Evolutionary conservation across 2,888 invertebrate genomes (phyloP).

Genomic region (Deroplatys truncata): DNA sequence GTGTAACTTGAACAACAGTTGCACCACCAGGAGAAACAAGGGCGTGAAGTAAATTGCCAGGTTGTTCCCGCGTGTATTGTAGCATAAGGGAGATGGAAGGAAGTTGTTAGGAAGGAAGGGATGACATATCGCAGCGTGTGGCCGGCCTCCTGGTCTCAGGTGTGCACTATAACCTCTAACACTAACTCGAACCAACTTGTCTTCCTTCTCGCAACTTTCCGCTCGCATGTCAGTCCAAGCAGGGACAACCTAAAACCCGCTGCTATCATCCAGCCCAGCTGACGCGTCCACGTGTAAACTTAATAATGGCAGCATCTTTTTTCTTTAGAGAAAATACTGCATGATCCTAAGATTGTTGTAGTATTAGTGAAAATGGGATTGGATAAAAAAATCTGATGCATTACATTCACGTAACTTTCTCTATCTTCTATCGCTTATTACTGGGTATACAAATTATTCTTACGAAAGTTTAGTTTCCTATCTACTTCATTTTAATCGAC

Average conservation of each 20-base stretch:
- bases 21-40: neutral
- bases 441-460: too few relatives aligned
- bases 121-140: slow-evolving; percentile 20
- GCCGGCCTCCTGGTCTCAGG: slow-evolving; percentile 22
- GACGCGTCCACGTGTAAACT: neutral
- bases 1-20: neutral
- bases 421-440: too few relatives aligned
- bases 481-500: too few relatives aligned
- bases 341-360: neutral
- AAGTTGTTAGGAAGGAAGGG: slow-evolving; percentile 2
- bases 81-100: slow-evolving; percentile 1
- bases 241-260: neutral
- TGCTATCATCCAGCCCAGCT: neutral
- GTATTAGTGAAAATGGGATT: neutral
- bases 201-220: slow-evolving; percentile 1
- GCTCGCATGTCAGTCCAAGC: neutral
- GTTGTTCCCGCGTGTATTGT: neutral
- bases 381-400: too few relatives aligned
- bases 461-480: too few relatives aligned
- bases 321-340: too few relatives aligned
- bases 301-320: too few relatives aligned
- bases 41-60: neutral
- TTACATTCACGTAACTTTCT: too few relatives aligned
- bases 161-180: slow-evolving; percentile 25
- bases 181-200: slow-evolving; percentile 1